phyloP scores from a whole-genome alignment of 2,797 vertebrate genomes.

The Gouania willdenowi region DNA sequence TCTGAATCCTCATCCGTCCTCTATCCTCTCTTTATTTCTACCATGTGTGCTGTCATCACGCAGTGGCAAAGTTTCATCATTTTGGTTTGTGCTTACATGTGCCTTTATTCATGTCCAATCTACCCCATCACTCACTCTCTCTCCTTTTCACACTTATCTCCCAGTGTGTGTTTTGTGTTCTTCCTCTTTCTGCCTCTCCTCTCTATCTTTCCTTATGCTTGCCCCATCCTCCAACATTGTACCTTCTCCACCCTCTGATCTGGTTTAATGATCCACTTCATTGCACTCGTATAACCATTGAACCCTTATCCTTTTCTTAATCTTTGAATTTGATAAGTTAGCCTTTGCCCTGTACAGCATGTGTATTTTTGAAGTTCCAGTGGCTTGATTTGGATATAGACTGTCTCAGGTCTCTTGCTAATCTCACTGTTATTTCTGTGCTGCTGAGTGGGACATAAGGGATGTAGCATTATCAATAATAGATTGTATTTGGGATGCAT shows the following conservation, averaged over 20 bases:
- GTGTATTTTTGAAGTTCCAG: slow-evolving; percentile 16
- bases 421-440: slow-evolving; percentile 13
- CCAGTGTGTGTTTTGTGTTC: slow-evolving; percentile 63
- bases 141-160: background rate
- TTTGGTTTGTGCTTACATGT: slow-evolving; percentile 17
- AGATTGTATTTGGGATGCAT: slow-evolving; percentile 20
- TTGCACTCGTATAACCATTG: slow-evolving; percentile 42
- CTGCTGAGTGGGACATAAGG: slow-evolving; percentile 12
- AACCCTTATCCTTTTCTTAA: slow-evolving; percentile 24
- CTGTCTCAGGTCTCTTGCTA: slow-evolving; percentile 11
- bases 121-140: no score
- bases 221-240: slow-evolving; percentile 44
- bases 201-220: slow-evolving; percentile 21
- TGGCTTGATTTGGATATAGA: slow-evolving; percentile 5
- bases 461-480: slow-evolving; percentile 45
- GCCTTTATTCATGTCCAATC: no score
- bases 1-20: slow-evolving; percentile 1
- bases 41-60: slow-evolving; percentile 2
- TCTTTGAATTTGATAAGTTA: slow-evolving; percentile 24
- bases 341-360: background rate
- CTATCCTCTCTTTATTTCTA: background rate
- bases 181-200: slow-evolving; percentile 29
- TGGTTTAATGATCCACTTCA: slow-evolving; percentile 68
- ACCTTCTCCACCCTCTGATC: slow-evolving; percentile 50
- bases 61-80: slow-evolving; percentile 6